Base-by-base conservation (phyloP, 2,797 vertebrate genomes). In the Etheostoma nigrum region DNA sequence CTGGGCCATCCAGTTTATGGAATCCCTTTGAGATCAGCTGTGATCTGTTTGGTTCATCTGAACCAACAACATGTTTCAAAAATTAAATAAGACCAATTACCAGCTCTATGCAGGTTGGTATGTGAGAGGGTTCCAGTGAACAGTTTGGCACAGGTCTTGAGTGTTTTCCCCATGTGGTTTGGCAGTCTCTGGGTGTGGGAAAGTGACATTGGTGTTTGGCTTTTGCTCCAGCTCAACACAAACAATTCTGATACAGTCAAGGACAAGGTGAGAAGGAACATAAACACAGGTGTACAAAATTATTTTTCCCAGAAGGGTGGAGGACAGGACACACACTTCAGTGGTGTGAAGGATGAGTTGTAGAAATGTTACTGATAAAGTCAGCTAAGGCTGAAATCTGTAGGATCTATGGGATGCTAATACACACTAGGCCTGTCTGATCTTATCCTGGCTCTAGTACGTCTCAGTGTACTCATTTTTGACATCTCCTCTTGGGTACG, bases 151-250 rank as follows among this genome's bases (percentile, higher is more conserved):
- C 66, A 49, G 76, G 64, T 79, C 74, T 78, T 3, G 40, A 23
- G 12, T 74, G 25, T 81, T 81, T 49, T 54, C 53, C 64, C 51
- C 47, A 23, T 68, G 77, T 76, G 75, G 63, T 70, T 67, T 62
- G 45, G 49, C 44, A 65, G 42, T 75, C 16, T 53, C 5, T 61
- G 23, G 30, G 48, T 49, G 81, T 79, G 77, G 57, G 72, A 64
- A 49, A 69, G 76, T 58, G 68, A 84, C 58, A 30, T 60, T 71
- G 36, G 67, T 78, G 49, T 78, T 25, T 49, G 65, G 71, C 64
- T 25, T 49, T 45, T 60, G 27, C 61, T 77, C 23, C 51, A 52
- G 44, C 67, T 74, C 13, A 69, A 73, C 66, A 49, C 57, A 72
- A 64, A 72, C 44, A 63, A 19, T 27, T 61, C 30, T 61, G 78